Conservation (phyloP, 2,113 vertebrate species). For the Ceyx cyanopectus region DNA sequence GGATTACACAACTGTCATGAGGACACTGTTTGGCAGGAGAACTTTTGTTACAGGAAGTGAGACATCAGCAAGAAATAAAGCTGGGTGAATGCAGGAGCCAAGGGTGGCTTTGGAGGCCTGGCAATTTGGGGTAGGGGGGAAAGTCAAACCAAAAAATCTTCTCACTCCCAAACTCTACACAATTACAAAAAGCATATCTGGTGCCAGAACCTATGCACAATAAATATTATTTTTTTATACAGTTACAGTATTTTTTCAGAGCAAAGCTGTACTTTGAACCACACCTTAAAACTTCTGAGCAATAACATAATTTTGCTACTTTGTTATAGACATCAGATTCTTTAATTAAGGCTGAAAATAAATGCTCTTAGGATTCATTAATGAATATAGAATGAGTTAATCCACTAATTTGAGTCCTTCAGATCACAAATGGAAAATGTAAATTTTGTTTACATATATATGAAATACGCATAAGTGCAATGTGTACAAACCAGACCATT, state of each 20-base stretch:
- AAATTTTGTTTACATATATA: neutral
- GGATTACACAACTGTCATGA: neutral
- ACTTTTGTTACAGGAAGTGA: neutral
- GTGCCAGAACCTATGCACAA: neutral
- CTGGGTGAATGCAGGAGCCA: neutral
- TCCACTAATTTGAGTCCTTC: neutral
- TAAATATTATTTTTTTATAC: fast-evolving
- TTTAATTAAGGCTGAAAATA: neutral
- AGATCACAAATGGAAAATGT: neutral
- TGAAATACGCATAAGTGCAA: neutral
- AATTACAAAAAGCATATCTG: neutral
- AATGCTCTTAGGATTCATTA: neutral
- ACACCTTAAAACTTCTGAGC: neutral
- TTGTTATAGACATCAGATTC: neutral
- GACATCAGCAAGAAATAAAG: neutral
- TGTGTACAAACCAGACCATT: neutral
- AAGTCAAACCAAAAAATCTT: neutral
- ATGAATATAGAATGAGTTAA: neutral
- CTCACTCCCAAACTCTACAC: neutral
- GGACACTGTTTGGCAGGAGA: neutral
- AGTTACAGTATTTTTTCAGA: neutral
- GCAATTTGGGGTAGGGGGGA: too few relatives aligned
- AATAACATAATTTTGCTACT: neutral
- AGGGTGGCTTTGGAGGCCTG: neutral
- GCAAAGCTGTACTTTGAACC: neutral